Percentiles rank a stretch among this genome's conserved stretches.
Evolutionary conservation across 2,888 invertebrate species (phyloP).

Genomic region (Mythimna ferrago): DNA sequence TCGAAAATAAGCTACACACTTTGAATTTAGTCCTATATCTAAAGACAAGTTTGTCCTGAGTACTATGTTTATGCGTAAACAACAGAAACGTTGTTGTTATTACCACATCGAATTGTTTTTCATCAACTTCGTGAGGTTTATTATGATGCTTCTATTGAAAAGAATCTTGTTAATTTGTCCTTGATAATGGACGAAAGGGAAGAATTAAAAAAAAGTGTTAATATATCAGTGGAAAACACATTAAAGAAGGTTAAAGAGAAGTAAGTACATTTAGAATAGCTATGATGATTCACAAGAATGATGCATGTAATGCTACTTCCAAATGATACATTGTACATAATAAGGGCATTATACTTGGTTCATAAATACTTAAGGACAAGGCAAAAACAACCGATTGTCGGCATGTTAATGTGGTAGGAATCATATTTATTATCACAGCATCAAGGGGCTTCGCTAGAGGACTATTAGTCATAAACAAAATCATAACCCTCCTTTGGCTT

Average conservation of each 20-base stretch:
- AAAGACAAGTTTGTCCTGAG: constrained; percentile 10
- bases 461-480: not conserved
- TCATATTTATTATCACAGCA: not conserved
- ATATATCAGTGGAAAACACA: constrained; percentile 6
- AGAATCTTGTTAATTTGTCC: constrained; percentile 4
- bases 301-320: not conserved
- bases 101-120: constrained; percentile 17
- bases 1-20: not conserved
- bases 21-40: not conserved
- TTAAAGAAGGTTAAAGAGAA: constrained; percentile 10
- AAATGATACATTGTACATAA: not conserved
- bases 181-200: constrained; percentile 3
- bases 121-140: not conserved
- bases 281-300: not conserved
- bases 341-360: not conserved
- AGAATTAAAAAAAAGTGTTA: constrained; percentile 4
- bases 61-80: not conserved
- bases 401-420: not conserved
- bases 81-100: constrained; percentile 18
- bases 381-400: not conserved
- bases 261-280: constrained; percentile 1
- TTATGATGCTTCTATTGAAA: not conserved
- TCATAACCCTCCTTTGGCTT: no score
- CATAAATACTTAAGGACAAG: not conserved
- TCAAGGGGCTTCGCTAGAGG: not conserved